Evolutionary conservation across 2,113 vertebrate genomes (phyloP).

Genomic region (Platycercus adscitus): DNA sequence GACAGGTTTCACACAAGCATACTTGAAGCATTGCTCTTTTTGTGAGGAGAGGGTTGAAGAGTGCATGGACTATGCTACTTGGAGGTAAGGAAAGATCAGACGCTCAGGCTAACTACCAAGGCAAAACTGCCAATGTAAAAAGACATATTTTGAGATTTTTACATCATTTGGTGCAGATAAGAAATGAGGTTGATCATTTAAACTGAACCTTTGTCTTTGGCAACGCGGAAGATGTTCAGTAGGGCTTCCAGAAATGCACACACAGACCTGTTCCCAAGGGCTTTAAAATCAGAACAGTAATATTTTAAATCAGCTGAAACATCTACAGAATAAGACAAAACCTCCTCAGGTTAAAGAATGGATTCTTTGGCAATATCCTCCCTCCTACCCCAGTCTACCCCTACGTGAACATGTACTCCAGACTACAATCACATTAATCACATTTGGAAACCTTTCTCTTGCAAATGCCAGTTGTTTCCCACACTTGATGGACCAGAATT

Average conservation of each 20-base stretch:
- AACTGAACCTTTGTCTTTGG: background rate
- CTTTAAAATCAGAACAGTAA: background rate
- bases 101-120: background rate
- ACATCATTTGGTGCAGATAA: background rate
- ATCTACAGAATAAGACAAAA: background rate
- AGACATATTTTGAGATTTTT: background rate
- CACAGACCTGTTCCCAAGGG: background rate
- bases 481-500: background rate
- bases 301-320: background rate
- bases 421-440: background rate
- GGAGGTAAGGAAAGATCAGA: background rate
- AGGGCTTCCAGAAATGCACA: background rate
- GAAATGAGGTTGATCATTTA: background rate
- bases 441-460: background rate
- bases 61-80: fast-evolving
- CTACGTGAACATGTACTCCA: background rate
- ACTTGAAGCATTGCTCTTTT: background rate
- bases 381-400: background rate
- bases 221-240: background rate
- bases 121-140: background rate
- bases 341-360: background rate
- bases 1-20: background rate
- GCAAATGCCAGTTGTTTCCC: background rate
- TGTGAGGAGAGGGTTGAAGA: background rate
- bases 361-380: background rate